Base-by-base conservation (phyloP, 2,888 invertebrate genomes). In the Mesorhabditis spiculigera region DNA sequence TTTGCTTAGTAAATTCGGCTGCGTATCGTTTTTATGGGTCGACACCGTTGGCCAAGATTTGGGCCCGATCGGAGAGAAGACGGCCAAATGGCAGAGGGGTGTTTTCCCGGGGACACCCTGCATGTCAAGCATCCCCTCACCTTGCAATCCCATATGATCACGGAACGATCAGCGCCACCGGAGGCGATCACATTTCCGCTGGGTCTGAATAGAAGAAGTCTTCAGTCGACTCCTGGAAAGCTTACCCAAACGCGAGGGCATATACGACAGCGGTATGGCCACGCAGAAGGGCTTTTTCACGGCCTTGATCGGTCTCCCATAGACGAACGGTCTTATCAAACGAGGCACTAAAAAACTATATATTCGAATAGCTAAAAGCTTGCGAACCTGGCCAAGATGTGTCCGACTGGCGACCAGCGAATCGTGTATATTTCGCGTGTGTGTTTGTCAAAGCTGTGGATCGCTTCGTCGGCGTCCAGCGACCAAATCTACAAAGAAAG, bases 351-450 rank as follows among this genome's bases (percentile, higher is more conserved):
- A 73, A 77, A 68, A 1, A 3, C 28, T 28, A 28, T 28, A 28
- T 28, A 28, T 28, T 28, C 28, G 28, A 28, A 28, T 28, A 28
- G 28, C 28, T 28, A 28, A 28, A 28, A 28, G 28, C 28, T 28
- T 28, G 28, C 73, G 70, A 79, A 90, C 90, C 90, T 90, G 45
- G 97, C 97, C 81, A 98, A 89, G 69, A 95, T 94, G 68, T 96
- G 89, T 87, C 94, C 95, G 90, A 95, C 94, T 0, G 97, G 97
- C 73, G 95, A 95, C 97, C 98, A 98, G 87, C 97, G 96, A 74
- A 98, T 98, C 13, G 97, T 98, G 87, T 98, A 98, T 78, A 98
- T 98, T 89, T 98, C 97, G 89, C 97, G 97, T 81, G 91, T 93
- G 87, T 98, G 97, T 10, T 96, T 97, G 89, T 94, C 65, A 50